These are phyloP conservation scores for Teleopsis dalmanni DNA, from an alignment of 1,140 invertebrate genomes.

Conservation along the genomic window DNA sequence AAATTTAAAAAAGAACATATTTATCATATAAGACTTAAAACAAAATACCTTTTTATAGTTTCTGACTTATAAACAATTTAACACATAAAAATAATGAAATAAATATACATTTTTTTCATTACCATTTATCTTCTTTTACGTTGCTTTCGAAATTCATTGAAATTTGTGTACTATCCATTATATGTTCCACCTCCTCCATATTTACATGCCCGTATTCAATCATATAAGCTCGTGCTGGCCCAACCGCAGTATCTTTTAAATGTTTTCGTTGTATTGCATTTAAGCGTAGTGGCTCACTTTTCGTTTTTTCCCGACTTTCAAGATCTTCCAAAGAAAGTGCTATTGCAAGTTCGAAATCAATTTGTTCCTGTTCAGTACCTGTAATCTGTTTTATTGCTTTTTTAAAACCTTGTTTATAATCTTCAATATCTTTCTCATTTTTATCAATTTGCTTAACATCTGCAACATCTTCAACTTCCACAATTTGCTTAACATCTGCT, in stretches of 20 bases:
- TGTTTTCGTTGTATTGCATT: constrained; percentile 35
- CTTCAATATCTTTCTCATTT: no score
- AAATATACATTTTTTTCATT: no score
- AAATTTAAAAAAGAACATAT: no score
- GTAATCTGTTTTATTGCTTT: no score
- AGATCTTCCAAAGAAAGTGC: constrained; percentile 47
- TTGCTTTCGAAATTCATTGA: no score
- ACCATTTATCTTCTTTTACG: constrained; percentile 11
- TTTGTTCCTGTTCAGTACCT: constrained; percentile 46
- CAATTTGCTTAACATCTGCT: constrained; percentile 7
- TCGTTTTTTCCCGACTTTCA: constrained; percentile 33
- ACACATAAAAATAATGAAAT: no score
- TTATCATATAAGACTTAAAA: no score
- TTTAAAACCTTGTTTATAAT: no score
- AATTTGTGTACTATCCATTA: constrained; percentile 30
- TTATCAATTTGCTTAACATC: not conserved
- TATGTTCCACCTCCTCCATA: constrained; percentile 54
- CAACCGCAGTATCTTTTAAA: constrained; percentile 33
- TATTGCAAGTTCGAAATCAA: constrained; percentile 49
- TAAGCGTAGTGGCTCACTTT: constrained; percentile 28
- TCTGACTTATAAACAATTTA: no score
- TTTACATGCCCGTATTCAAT: constrained; percentile 67
- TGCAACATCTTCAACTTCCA: not conserved
- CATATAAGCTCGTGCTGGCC: constrained; percentile 56
- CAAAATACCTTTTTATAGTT: no score